phyloP scores from a whole-genome alignment of 2,888 invertebrate genomes.

The Leptopilina syphax region DNA sequence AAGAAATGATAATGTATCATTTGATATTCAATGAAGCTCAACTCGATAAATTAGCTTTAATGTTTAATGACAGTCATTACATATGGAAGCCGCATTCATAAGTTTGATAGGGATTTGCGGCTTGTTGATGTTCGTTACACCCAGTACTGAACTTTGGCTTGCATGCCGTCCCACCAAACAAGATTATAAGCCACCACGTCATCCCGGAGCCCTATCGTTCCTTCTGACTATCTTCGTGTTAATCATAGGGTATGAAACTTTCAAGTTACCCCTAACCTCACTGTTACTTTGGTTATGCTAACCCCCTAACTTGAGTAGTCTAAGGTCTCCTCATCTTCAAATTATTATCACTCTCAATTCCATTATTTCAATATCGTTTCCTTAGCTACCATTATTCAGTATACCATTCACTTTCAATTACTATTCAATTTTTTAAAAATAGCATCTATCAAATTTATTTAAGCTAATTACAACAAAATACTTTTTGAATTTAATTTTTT shows the following conservation, averaged over 20 bases:
- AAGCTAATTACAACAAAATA: too few species aligned
- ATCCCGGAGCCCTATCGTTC: slow-evolving; percentile 69
- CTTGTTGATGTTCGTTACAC: slow-evolving; percentile 82
- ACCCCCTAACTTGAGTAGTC: slow-evolving; percentile 11
- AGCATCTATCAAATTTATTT: too few species aligned
- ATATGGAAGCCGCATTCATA: slow-evolving; percentile 85
- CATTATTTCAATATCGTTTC: background rate
- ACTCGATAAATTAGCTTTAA: background rate
- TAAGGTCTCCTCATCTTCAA: slow-evolving; percentile 8
- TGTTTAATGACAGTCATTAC: slow-evolving; percentile 80
- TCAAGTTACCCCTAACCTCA: slow-evolving; percentile 29
- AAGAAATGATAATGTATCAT: background rate
- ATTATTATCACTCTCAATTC: slow-evolving; percentile 11
- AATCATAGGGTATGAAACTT: slow-evolving; percentile 70
- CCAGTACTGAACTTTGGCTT: slow-evolving; percentile 81
- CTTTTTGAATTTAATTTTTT: too few species aligned
- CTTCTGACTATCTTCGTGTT: slow-evolving; percentile 69
- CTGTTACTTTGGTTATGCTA: background rate
- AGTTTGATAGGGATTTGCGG: slow-evolving; percentile 81
- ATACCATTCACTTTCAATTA: too few species aligned
- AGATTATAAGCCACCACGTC: slow-evolving; percentile 68
- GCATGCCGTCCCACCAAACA: slow-evolving; percentile 73
- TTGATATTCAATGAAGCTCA: background rate
- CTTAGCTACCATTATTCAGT: too few species aligned
- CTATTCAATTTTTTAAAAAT: too few species aligned